Percentiles rank a stretch among this genome's conserved stretches.
Conservation (phyloP, 2,797 vertebrate species). For the Hoplostethus mediterraneus region DNA sequence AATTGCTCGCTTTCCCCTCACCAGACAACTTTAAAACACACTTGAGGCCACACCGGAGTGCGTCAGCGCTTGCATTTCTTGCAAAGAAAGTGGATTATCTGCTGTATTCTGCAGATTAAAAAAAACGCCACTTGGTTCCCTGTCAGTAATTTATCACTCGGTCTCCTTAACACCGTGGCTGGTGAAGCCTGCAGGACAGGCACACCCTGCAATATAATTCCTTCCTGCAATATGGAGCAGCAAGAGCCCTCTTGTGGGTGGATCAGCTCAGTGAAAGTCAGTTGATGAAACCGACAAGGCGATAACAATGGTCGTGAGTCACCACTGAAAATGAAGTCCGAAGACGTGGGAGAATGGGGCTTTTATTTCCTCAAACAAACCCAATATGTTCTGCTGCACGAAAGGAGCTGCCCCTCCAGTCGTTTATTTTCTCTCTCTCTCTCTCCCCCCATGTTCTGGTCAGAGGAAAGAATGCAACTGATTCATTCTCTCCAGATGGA, state of each 20-base stretch:
- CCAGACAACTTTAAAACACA: conserved; percentile 1
- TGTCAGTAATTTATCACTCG: neutral
- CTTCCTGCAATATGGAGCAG: conserved; percentile 9
- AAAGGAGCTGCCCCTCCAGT: conserved; percentile 48
- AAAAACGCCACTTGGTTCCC: neutral
- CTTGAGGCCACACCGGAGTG: neutral
- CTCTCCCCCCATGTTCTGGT: conserved; percentile 32
- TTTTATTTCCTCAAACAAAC: conserved; percentile 55
- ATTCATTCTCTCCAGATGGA: conserved; percentile 79
- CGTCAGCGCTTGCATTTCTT: neutral
- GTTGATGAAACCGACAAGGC: conserved; percentile 45
- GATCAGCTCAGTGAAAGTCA: conserved; percentile 32
- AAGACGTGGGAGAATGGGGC: conserved; percentile 49
- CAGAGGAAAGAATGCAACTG: conserved; percentile 71
- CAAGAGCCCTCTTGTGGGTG: conserved; percentile 52
- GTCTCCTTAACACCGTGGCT: neutral
- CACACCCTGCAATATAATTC: conserved; percentile 2
- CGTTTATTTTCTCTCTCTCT: conserved; percentile 32
- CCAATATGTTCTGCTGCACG: conserved; percentile 52
- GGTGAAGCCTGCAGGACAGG: neutral
- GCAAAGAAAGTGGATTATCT: neutral
- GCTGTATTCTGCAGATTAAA: neutral
- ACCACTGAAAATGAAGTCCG: conserved; percentile 46
- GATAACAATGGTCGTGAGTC: conserved; percentile 61
- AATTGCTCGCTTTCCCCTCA: conserved; percentile 21